These are phyloP conservation scores for Chaitophorus viminalis DNA, from an alignment of 2,888 invertebrate species.

Conservation along the genomic window DNA sequence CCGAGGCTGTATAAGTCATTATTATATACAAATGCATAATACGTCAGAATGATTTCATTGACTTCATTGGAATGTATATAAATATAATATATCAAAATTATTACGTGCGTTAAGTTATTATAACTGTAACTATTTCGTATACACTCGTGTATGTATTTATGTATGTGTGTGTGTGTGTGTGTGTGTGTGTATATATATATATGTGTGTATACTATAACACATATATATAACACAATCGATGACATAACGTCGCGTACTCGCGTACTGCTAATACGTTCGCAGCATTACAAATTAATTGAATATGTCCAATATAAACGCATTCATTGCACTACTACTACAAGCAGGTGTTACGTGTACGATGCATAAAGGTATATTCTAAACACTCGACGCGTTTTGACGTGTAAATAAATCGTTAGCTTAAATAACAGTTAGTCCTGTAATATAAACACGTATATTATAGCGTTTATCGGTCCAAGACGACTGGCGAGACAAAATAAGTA, in stretches of 20 bases:
- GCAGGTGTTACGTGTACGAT: neutral
- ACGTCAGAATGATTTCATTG: neutral
- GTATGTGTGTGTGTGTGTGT: neutral
- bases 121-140: constrained; percentile 8
- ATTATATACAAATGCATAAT: neutral
- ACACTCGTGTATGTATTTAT: neutral
- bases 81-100: neutral
- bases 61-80: constrained; percentile 3
- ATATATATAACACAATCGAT: too few species aligned
- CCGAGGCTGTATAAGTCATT: neutral
- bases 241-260: constrained; percentile 13
- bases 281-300: constrained; percentile 27
- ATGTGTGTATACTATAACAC: too few species aligned
- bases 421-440: neutral
- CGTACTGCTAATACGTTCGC: neutral
- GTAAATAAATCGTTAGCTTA: neutral
- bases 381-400: neutral
- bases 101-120: neutral
- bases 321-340: neutral
- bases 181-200: too few species aligned
- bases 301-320: neutral
- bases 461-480: neutral
- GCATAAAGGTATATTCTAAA: neutral
- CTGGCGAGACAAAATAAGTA: neutral
- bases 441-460: neutral